Percentiles rank a stretch among this genome's conserved stretches.
Conservation (phyloP, 2,113 vertebrate species). For the Hippocampus zosterae region DNA sequence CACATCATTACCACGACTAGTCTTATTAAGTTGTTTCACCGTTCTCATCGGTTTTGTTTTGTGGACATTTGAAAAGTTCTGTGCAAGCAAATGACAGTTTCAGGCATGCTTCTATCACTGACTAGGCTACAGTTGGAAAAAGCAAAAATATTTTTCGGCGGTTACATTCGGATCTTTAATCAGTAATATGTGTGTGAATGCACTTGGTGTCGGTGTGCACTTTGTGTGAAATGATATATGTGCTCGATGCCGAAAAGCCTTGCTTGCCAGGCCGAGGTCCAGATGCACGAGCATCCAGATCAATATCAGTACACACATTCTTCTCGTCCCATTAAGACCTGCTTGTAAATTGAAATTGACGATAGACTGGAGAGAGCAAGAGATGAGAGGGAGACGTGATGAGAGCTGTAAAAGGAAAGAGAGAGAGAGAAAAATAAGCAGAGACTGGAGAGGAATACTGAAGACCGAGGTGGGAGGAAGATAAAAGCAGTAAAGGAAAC, state of each 20-base stretch:
- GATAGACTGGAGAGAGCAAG: constrained; percentile 34
- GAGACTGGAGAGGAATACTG: constrained; percentile 24
- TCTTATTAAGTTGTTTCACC: constrained; percentile 6
- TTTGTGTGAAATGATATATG: constrained; percentile 38
- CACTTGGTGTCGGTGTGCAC: constrained; percentile 11
- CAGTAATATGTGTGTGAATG: constrained; percentile 39
- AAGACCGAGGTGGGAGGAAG: constrained; percentile 22
- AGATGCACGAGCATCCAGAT: constrained; percentile 59
- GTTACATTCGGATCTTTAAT: constrained; percentile 55
- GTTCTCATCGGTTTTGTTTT: constrained; percentile 17
- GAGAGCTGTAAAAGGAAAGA: constrained; percentile 20
- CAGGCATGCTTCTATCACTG: constrained; percentile 30
- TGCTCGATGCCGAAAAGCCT: constrained; percentile 54
- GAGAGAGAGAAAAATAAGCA: constrained; percentile 15
- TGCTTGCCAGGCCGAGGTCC: constrained; percentile 51
- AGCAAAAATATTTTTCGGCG: constrained; percentile 56
- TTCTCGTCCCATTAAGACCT: constrained; percentile 69
- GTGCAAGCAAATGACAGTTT: constrained; percentile 17
- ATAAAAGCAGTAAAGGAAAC: constrained; percentile 23
- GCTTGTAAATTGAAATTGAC: constrained; percentile 71
- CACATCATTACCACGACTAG: too few relatives aligned
- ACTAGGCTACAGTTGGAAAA: constrained; percentile 41
- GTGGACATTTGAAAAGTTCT: constrained; percentile 35
- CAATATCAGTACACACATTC: constrained; percentile 66
- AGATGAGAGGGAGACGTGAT: constrained; percentile 10